A percentile compares a stretch with the other conserved stretches of the same genome.
These are phyloP conservation scores for Orthosia gothica DNA, from an alignment of 2,888 invertebrate species.

Conservation along the genomic window DNA sequence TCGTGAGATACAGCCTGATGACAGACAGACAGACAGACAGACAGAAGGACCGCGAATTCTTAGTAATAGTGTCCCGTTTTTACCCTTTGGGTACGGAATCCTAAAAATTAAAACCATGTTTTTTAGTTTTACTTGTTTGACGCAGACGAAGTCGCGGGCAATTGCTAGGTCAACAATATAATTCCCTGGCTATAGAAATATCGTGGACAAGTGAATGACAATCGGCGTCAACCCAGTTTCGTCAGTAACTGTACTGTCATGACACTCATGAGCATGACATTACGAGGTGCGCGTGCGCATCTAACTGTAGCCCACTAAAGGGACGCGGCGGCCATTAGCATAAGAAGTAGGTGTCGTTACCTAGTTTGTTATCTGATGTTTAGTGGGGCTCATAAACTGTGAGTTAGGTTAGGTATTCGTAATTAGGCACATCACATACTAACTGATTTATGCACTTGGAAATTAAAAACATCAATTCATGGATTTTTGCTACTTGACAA, in stretches of 20 bases:
- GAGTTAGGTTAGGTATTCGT: not conserved
- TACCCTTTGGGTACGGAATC: too few relatives aligned
- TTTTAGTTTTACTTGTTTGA: too few relatives aligned
- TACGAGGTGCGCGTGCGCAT: slow-evolving; percentile 65
- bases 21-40: too few relatives aligned
- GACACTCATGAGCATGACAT: slow-evolving; percentile 36
- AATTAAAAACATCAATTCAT: not conserved
- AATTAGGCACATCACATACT: not conserved
- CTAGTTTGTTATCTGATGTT: slow-evolving; percentile 54
- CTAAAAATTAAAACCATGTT: too few relatives aligned
- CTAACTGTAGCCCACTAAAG: slow-evolving; percentile 68
- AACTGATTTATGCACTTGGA: not conserved
- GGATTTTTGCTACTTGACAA: too few relatives aligned
- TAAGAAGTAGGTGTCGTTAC: slow-evolving; percentile 66
- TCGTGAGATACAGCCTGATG: too few relatives aligned
- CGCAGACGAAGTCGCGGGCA: too few relatives aligned
- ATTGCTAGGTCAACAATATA: too few relatives aligned
- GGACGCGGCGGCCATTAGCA: slow-evolving; percentile 69
- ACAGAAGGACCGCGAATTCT: too few relatives aligned
- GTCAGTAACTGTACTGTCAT: slow-evolving; percentile 64
- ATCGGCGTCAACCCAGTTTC: slow-evolving; percentile 64
- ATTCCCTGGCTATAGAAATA: slow-evolving; percentile 17
- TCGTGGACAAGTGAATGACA: slow-evolving; percentile 33
- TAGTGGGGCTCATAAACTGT: slow-evolving; percentile 24
- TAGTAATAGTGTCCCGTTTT: too few relatives aligned